A percentile compares a stretch with the other conserved stretches of the same genome.
phyloP scores from a whole-genome alignment of 2,113 vertebrate species.

The Anthoscopus minutus region DNA sequence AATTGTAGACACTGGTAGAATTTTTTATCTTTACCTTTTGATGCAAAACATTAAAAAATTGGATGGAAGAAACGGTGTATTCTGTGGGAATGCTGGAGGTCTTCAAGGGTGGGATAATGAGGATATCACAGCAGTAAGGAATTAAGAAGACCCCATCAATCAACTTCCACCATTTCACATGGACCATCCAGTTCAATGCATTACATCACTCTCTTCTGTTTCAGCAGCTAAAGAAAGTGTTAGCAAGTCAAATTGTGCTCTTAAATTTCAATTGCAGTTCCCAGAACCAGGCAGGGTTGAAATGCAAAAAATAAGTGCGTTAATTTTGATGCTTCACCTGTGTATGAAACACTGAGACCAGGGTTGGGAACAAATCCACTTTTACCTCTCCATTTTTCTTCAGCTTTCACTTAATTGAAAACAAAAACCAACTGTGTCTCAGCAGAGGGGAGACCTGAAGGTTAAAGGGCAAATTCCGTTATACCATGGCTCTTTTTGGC shows the following conservation, averaged over 20 bases:
- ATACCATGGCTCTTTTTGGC: constrained; percentile 40
- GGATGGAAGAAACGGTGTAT: constrained; percentile 9
- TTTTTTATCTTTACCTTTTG: constrained; percentile 72
- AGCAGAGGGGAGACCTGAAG: constrained; percentile 56
- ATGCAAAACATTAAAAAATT: constrained; percentile 29
- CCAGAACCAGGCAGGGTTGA: neutral
- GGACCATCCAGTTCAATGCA: neutral
- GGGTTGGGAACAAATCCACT: neutral
- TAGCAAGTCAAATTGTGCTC: neutral
- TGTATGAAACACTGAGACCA: neutral
- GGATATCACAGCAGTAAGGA: neutral
- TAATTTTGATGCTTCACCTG: neutral
- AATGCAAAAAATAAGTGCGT: constrained; percentile 1
- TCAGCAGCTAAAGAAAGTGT: neutral
- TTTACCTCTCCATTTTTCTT: constrained; percentile 32
- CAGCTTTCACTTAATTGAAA: constrained; percentile 56
- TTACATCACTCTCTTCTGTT: neutral
- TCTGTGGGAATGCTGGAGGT: constrained; percentile 25
- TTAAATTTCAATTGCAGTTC: neutral
- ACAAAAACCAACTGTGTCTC: constrained; percentile 64
- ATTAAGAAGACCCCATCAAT: neutral
- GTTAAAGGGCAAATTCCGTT: constrained; percentile 63
- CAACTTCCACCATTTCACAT: neutral
- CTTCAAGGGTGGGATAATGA: neutral
- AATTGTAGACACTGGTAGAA: constrained; percentile 58